Percentiles rank a stretch among this genome's conserved stretches.
These are phyloP conservation scores for Hyalella azteca DNA, from an alignment of 2,888 invertebrate species.

Conservation along the genomic window DNA sequence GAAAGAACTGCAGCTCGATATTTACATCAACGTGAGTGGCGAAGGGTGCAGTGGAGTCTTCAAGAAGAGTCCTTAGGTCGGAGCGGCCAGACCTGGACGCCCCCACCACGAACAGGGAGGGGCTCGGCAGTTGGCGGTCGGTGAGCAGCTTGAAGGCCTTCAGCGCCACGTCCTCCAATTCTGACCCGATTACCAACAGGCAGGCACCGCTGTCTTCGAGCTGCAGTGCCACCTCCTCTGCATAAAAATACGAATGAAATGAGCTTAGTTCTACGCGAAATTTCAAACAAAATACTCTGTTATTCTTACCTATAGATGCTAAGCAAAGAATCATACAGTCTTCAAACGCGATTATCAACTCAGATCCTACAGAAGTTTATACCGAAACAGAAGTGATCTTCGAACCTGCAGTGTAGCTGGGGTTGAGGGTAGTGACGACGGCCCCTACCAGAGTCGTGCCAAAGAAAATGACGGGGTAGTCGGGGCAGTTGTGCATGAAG, in stretches of 20 bases:
- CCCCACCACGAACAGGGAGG: slow-evolving; percentile 39
- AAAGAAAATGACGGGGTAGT: slow-evolving; percentile 45
- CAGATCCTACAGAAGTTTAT: too few relatives aligned
- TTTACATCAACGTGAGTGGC: slow-evolving; percentile 39
- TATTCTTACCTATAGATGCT: too few relatives aligned
- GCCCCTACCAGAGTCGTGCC: slow-evolving; percentile 40
- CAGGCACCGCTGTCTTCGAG: slow-evolving; percentile 45
- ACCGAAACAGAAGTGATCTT: too few relatives aligned
- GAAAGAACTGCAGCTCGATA: too few relatives aligned
- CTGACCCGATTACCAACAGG: slow-evolving; percentile 42
- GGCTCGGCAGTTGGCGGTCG: slow-evolving; percentile 12
- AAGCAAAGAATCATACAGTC: too few relatives aligned
- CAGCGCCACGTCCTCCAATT: slow-evolving; percentile 42
- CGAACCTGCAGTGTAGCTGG: slow-evolving; percentile 48
- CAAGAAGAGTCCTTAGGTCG: slow-evolving; percentile 43
- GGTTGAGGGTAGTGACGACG: slow-evolving; percentile 42
- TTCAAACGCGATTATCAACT: too few relatives aligned
- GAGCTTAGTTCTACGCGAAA: too few relatives aligned
- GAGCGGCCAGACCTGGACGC: slow-evolving; percentile 41
- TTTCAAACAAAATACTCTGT: too few relatives aligned
- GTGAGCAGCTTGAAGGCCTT: slow-evolving; percentile 40
- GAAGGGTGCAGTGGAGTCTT: slow-evolving; percentile 40
- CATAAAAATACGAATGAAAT: background rate
- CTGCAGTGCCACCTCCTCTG: slow-evolving; percentile 49
- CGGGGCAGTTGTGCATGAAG: slow-evolving; percentile 47